A percentile compares a stretch with the other conserved stretches of the same genome.
Conservation (phyloP, 1,140 invertebrate genomes). For the Drosophila pallidifrons region DNA sequence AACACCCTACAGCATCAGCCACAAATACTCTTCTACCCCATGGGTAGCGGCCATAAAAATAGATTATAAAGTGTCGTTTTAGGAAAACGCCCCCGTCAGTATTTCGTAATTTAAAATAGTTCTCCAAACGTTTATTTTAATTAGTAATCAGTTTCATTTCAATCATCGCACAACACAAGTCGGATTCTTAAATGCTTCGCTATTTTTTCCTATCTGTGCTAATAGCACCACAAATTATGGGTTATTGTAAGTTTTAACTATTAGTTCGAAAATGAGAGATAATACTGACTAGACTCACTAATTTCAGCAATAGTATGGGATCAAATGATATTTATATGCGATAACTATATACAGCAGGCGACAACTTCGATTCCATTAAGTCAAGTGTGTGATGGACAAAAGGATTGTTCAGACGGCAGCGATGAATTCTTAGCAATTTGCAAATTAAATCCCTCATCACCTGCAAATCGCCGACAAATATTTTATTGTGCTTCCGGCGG, state of each 20-base stretch:
- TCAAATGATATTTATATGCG: not conserved
- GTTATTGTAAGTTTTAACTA: not conserved
- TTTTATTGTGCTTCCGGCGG: slow-evolving; percentile 32
- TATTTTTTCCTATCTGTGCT: not conserved
- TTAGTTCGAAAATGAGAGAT: no score
- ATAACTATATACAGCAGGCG: not conserved
- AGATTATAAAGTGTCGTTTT: no score
- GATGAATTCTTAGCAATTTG: slow-evolving; percentile 18
- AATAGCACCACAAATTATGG: not conserved
- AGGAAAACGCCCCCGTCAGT: no score
- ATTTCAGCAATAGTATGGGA: not conserved
- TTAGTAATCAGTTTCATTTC: no score
- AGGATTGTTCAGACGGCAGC: slow-evolving; percentile 16
- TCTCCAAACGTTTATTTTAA: no score
- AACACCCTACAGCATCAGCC: no score
- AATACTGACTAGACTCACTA: not conserved
- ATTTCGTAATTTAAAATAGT: no score
- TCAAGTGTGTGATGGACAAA: slow-evolving; percentile 2
- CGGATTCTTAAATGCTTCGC: slow-evolving; percentile 7
- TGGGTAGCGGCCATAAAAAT: no score
- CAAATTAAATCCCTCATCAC: not conserved
- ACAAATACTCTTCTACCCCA: no score
- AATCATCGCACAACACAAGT: no score
- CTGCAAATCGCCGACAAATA: no score
- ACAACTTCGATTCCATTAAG: not conserved